Conservation (phyloP, 2,797 vertebrate species). For the Champsocephalus esox region DNA sequence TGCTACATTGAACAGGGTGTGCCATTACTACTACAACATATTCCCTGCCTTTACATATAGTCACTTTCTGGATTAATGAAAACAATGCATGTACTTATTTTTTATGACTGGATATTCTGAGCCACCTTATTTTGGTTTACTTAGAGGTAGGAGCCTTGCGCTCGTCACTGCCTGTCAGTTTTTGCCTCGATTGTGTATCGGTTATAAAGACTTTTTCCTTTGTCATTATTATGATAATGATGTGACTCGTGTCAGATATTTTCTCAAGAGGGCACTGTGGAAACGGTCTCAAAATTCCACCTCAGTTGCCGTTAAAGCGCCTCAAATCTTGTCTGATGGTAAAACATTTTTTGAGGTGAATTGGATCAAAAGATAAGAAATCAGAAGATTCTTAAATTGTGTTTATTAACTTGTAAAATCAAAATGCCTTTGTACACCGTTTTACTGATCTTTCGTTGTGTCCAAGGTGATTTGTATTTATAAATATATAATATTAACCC, state of each 20-base stretch:
- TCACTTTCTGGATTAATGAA: slow-evolving; percentile 78
- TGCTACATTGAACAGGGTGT: slow-evolving; percentile 68
- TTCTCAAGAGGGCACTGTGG: slow-evolving; percentile 80
- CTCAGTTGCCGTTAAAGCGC: slow-evolving; percentile 80
- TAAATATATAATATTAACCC: slow-evolving; percentile 83
- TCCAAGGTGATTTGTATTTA: slow-evolving; percentile 85
- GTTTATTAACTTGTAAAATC: slow-evolving; percentile 81
- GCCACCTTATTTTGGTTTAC: slow-evolving; percentile 80
- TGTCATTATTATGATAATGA: slow-evolving; percentile 71
- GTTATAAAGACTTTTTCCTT: slow-evolving; percentile 73
- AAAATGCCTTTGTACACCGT: slow-evolving; percentile 84
- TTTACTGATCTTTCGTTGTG: slow-evolving; percentile 82
- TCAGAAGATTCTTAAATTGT: slow-evolving; percentile 79
- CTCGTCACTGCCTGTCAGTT: slow-evolving; percentile 77
- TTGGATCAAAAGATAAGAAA: slow-evolving; percentile 69
- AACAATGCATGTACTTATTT: slow-evolving; percentile 83
- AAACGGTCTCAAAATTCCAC: slow-evolving; percentile 78
- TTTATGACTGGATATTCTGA: slow-evolving; percentile 83
- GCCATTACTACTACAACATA: slow-evolving; percentile 61
- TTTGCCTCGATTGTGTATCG: slow-evolving; percentile 81
- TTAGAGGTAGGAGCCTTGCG: slow-evolving; percentile 74
- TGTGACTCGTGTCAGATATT: slow-evolving; percentile 78
- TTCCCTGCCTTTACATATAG: slow-evolving; percentile 78
- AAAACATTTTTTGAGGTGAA: slow-evolving; percentile 67
- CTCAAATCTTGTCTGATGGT: slow-evolving; percentile 77